These are phyloP conservation scores for Eonycteris spelaea DNA, from an alignment of 2,113 vertebrate species.

Conservation along the genomic window DNA sequence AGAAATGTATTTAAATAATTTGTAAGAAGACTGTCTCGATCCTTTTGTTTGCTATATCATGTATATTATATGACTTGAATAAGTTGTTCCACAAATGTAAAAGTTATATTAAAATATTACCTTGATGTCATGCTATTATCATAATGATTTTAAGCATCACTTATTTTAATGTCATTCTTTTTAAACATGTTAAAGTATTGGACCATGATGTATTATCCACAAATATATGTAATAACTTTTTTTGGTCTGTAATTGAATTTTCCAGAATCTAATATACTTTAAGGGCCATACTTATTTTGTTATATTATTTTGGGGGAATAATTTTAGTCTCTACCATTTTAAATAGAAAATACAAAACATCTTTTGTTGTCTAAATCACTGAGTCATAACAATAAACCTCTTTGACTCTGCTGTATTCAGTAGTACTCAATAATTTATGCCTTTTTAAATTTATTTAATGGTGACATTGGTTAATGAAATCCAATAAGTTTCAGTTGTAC, in stretches of 20 bases:
- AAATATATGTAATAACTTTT: not conserved
- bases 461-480: too few species aligned
- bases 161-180: constrained; percentile 45
- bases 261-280: constrained; percentile 27
- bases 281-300: not conserved
- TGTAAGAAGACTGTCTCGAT: not conserved
- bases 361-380: not conserved
- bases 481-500: too few species aligned
- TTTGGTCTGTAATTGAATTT: constrained; percentile 35
- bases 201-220: not conserved
- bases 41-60: constrained; percentile 38
- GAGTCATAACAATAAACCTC: not conserved
- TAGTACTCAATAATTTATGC: not conserved
- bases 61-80: constrained; percentile 45
- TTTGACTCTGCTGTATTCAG: not conserved
- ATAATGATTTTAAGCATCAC: constrained; percentile 32
- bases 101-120: constrained; percentile 59
- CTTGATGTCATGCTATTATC: constrained; percentile 8
- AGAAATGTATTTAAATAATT: constrained; percentile 51
- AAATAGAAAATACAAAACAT: constrained; percentile 31
- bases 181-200: constrained; percentile 20
- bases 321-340: constrained; percentile 1
- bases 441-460: not conserved
- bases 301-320: constrained; percentile 29
- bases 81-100: constrained; percentile 53